Percentiles rank a stretch among this genome's conserved stretches.
These are phyloP conservation scores for Puma concolor DNA, from an alignment of 2,113 vertebrate genomes.

Conservation along the genomic window DNA sequence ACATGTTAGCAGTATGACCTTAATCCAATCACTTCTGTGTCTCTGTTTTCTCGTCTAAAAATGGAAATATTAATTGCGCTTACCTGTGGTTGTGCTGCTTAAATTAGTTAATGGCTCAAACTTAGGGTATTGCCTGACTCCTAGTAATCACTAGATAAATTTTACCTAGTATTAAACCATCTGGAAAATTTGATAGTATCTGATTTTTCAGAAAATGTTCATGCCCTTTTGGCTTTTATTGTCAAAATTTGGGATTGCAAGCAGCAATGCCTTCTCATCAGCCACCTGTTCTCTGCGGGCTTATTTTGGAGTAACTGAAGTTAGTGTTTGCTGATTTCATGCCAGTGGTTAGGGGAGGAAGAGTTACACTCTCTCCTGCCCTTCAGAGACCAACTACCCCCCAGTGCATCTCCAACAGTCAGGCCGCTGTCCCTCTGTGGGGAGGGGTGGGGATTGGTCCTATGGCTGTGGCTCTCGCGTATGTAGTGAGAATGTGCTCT, in stretches of 20 bases:
- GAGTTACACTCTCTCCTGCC: neutral
- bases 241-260: neutral
- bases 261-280: neutral
- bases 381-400: neutral
- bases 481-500: neutral
- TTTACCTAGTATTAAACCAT: neutral
- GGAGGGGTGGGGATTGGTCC: neutral
- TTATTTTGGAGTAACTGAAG: neutral
- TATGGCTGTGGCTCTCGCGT: neutral
- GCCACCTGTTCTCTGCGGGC: neutral
- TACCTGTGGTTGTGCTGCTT: neutral
- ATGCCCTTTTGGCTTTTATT: neutral
- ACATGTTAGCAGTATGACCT: neutral
- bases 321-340: neutral
- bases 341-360: neutral
- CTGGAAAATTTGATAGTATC: slow-evolving; percentile 12
- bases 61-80: neutral
- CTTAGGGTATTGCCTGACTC: neutral
- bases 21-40: neutral
- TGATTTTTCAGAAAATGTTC: neutral
- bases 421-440: neutral
- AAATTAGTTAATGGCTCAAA: neutral
- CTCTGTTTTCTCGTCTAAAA: neutral
- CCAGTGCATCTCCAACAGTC: neutral
- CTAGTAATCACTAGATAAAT: neutral